phyloP scores from a whole-genome alignment of 2,888 invertebrate species.

The Oligia latruncula region DNA sequence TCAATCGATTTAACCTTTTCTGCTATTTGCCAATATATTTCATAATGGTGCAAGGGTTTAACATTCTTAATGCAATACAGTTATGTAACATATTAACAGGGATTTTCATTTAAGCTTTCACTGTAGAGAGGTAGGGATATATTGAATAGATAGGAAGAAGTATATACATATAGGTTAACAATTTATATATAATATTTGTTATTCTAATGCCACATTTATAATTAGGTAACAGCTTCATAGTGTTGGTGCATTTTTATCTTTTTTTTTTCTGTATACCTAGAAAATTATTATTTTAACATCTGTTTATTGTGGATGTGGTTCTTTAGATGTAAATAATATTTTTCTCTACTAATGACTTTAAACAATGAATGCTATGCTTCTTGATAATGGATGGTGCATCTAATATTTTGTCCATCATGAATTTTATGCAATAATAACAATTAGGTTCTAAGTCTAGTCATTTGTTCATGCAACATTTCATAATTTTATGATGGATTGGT shows the following conservation, averaged over 20 bases:
- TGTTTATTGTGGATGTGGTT: conserved; percentile 49
- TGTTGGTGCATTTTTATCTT: conserved; percentile 1
- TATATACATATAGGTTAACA: not conserved
- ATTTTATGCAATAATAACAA: conserved; percentile 29
- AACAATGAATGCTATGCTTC: conserved; percentile 36
- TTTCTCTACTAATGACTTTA: conserved; percentile 7
- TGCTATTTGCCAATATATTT: conserved; percentile 19
- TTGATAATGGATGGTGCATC: conserved; percentile 33
- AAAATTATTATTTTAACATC: conserved; percentile 11
- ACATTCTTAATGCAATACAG: conserved; percentile 26
- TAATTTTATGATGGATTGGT: conserved; percentile 12
- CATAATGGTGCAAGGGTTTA: conserved; percentile 37
- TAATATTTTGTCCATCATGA: conserved; percentile 4
- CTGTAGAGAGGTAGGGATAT: conserved; percentile 4
- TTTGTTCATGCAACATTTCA: conserved; percentile 20
- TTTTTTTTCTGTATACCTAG: conserved; percentile 13
- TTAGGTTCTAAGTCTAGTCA: conserved; percentile 7
- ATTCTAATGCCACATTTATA: conserved; percentile 21
- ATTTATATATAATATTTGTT: not conserved
- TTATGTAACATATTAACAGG: conserved; percentile 21
- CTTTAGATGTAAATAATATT: conserved; percentile 50
- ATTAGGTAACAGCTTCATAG: conserved; percentile 22
- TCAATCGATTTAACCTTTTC: conserved; percentile 3
- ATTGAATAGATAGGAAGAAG: not conserved
- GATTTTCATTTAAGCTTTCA: conserved; percentile 20